Conservation (phyloP, 2,113 vertebrate species). For the Paramisgurnus dabryanus region DNA sequence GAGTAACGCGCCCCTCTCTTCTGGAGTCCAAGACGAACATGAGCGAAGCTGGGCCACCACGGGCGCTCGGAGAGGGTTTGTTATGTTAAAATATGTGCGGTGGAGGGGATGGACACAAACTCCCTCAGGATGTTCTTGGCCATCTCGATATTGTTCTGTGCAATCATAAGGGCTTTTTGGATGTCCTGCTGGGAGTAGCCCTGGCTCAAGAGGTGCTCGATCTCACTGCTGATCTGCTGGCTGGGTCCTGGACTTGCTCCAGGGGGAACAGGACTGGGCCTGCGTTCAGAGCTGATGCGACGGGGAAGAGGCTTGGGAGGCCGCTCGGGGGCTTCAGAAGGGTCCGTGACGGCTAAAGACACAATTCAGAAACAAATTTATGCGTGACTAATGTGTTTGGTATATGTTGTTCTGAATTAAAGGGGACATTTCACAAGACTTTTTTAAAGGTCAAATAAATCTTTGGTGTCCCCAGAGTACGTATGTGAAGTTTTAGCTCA, state of each 20-base stretch:
- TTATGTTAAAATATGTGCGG: slow-evolving; percentile 93
- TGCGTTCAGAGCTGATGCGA: slow-evolving; percentile 89
- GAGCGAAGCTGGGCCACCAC: slow-evolving; percentile 55
- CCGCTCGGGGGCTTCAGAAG: slow-evolving; percentile 86
- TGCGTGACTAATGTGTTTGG: background rate
- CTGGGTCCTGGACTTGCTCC: slow-evolving; percentile 36
- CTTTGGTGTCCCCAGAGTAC: too few species aligned
- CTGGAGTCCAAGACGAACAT: slow-evolving; percentile 8
- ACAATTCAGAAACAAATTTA: background rate
- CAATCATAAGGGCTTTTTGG: slow-evolving; percentile 97
- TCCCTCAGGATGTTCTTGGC: slow-evolving; percentile 97
- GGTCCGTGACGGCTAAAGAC: slow-evolving; percentile 77
- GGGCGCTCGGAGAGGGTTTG: slow-evolving; percentile 56
- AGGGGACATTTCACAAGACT: background rate
- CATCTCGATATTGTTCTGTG: slow-evolving; percentile 99
- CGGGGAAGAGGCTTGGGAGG: slow-evolving; percentile 93
- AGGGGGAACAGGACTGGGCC: slow-evolving; percentile 79
- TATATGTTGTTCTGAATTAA: background rate
- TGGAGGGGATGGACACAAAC: slow-evolving; percentile 92
- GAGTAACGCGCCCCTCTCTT: background rate
- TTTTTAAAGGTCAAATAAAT: background rate
- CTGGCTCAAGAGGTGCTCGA: slow-evolving; percentile 93
- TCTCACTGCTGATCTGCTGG: slow-evolving; percentile 90
- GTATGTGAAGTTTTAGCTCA: too few species aligned
- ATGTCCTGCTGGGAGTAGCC: slow-evolving; percentile 99